phyloP scores from a whole-genome alignment of 1,140 invertebrate genomes.

The Micrasema longulum region DNA sequence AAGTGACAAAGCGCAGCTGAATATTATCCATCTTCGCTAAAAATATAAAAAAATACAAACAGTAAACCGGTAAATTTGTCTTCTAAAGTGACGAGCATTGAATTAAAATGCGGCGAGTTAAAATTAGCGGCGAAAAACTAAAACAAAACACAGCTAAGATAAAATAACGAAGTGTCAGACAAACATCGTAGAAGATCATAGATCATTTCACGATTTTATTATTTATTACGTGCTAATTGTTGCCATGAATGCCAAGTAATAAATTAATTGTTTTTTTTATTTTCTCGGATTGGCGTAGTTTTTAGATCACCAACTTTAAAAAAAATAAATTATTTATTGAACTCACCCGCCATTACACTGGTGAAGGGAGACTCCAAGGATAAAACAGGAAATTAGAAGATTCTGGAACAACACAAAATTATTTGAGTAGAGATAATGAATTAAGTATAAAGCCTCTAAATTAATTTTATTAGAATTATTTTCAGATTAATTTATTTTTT shows the following conservation, averaged over 20 bases:
- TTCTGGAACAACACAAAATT: neutral
- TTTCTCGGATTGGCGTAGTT: neutral
- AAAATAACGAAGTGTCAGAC: neutral
- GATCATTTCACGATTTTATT: neutral
- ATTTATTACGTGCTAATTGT: neutral
- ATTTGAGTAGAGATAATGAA: too few species aligned
- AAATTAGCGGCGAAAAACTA: too few species aligned
- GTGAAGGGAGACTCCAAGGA: conserved; percentile 10
- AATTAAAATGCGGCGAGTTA: too few species aligned
- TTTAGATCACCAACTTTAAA: neutral
- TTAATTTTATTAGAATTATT: too few species aligned
- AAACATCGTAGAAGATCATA: neutral
- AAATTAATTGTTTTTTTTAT: neutral
- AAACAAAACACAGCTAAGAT: neutral
- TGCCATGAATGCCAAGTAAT: neutral
- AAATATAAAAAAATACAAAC: too few species aligned
- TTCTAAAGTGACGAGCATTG: too few species aligned
- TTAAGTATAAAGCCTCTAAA: too few species aligned
- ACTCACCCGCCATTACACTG: conserved; percentile 33
- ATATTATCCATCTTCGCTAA: too few species aligned
- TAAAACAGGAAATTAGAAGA: neutral
- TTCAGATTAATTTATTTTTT: too few species aligned
- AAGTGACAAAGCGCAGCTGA: too few species aligned
- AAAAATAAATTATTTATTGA: neutral
- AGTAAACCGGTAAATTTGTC: too few species aligned